A percentile compares a stretch with the other conserved stretches of the same genome.
phyloP scores from a whole-genome alignment of 2,888 invertebrate species.

The Calameuta pallipes region DNA sequence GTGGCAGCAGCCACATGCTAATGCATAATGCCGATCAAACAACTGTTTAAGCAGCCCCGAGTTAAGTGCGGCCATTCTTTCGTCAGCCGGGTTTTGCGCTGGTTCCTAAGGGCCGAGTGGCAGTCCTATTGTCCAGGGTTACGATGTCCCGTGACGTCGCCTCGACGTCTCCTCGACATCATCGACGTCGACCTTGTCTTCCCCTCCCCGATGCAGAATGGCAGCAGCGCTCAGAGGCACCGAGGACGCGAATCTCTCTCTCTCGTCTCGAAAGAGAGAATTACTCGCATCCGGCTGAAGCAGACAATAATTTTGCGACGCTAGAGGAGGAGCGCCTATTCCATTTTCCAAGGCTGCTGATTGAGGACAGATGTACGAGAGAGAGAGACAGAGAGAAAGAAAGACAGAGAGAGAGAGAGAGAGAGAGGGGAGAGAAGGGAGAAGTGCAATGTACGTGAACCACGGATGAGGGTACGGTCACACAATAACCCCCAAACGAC shows the following conservation, averaged over 20 bases:
- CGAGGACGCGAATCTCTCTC: constrained; percentile 6
- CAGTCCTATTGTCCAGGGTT: background rate
- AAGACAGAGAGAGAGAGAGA: constrained; percentile 16
- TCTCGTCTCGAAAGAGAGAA: constrained; percentile 10
- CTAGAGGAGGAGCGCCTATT: constrained; percentile 42
- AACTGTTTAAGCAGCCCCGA: constrained; percentile 63
- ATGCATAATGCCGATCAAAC: constrained; percentile 64
- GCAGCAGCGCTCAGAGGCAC: constrained; percentile 1
- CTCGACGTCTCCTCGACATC: background rate
- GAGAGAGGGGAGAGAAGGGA: constrained; percentile 29
- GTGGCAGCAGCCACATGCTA: constrained; percentile 65
- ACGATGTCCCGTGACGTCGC: background rate
- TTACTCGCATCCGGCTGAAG: constrained; percentile 15
- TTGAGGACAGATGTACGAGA: constrained; percentile 65
- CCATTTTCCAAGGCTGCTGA: constrained; percentile 62
- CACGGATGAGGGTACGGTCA: constrained; percentile 56
- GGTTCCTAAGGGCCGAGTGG: no score
- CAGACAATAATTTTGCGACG: constrained; percentile 49
- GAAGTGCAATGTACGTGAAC: constrained; percentile 50
- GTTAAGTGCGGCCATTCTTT: constrained; percentile 62
- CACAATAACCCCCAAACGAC: constrained; percentile 54
- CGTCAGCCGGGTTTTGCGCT: background rate
- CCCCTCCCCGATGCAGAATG: background rate
- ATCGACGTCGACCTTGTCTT: background rate
- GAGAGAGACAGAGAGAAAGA: constrained; percentile 20